Base-by-base conservation (phyloP, 2,888 invertebrate species). In the Hydroisotoma schaefferi region DNA sequence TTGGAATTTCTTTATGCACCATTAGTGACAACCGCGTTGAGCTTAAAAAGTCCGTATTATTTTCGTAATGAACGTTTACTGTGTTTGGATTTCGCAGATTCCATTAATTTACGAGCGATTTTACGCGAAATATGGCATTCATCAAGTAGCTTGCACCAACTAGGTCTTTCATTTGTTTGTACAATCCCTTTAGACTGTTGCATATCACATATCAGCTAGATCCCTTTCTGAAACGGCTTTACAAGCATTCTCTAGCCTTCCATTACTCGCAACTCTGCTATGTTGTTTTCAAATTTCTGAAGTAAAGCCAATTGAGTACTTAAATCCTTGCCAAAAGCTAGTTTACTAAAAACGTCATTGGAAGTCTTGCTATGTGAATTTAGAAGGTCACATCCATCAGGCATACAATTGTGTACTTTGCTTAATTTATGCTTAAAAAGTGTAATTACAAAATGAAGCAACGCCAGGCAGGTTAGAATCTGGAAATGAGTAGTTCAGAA, bases 211-310 rank as follows among this genome's bases (percentile, higher is more conserved):
- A 55, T 27, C 20, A 43, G 44, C 2, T 55, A 2, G 12, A 59
- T 12, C 1, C 58, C 58, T 37, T 51, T 58, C 23, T 62, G 62
- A 49, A 58, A 62, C 1, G 55, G 55, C 8, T 55, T n/a, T 12
- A 62, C 20, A 1, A 26, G 2, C 25, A 15, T 25, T n/a, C 23
- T 22, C 18, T 27, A 10, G 8, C 8, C 33, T 23, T 22, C 29
- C n/a, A n/a, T 12, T 8, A 49, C 27, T n/a, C 48, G n/a, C 55
- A 62, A 46, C 29, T 43, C 33, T 1, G 10, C 1, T 1, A 57
- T 29, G 40, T 51, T 51, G 2, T 44, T 1, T 15, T 20, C 20
- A 10, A 57, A 29, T 23, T 27, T 20, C 2, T 57, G 33, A 15
- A 62, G 27, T 12, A 59, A 18, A 2, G 12, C 20, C 2, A 22